A percentile compares a stretch with the other conserved stretches of the same genome.
Conservation (phyloP, 1,140 invertebrate species). For the Drosophila nannoptera region DNA sequence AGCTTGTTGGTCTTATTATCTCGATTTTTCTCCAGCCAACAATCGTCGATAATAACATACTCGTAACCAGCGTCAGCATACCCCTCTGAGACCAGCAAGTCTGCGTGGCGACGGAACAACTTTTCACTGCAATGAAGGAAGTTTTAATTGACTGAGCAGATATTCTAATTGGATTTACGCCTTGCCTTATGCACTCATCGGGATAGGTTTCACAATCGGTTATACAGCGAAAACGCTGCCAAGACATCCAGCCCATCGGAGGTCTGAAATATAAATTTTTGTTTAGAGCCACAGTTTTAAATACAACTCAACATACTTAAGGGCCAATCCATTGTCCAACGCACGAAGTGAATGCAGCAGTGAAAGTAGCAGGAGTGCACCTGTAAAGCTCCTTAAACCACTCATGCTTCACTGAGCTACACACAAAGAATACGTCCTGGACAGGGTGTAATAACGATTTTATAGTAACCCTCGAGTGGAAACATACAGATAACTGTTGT, state of each 20-base stretch:
- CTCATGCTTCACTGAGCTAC: constrained; percentile 35
- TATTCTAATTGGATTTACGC: neutral
- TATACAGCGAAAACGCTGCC: constrained; percentile 95
- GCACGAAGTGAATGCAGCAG: constrained; percentile 41
- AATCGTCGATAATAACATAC: constrained; percentile 93
- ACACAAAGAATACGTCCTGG: constrained; percentile 44
- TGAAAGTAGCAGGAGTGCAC: constrained; percentile 28
- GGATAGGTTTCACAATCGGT: constrained; percentile 95
- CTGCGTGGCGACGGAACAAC: constrained; percentile 89
- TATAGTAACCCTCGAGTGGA: constrained; percentile 26
- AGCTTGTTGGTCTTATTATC: constrained; percentile 83
- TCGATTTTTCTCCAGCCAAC: constrained; percentile 88
- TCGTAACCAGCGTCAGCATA: constrained; percentile 90
- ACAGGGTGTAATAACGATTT: constrained; percentile 20
- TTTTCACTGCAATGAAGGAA: constrained; percentile 83
- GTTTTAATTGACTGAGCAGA: no score
- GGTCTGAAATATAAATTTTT: constrained; percentile 81
- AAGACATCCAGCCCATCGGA: constrained; percentile 94
- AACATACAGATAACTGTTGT: constrained; percentile 10
- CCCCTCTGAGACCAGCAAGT: constrained; percentile 87
- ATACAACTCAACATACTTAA: constrained; percentile 34
- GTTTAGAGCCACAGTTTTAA: neutral
- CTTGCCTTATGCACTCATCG: constrained; percentile 93
- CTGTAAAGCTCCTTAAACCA: constrained; percentile 17
- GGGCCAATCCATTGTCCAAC: constrained; percentile 90